Conservation (phyloP, 2,797 vertebrate genomes). For the Ctenopoma multispine region DNA sequence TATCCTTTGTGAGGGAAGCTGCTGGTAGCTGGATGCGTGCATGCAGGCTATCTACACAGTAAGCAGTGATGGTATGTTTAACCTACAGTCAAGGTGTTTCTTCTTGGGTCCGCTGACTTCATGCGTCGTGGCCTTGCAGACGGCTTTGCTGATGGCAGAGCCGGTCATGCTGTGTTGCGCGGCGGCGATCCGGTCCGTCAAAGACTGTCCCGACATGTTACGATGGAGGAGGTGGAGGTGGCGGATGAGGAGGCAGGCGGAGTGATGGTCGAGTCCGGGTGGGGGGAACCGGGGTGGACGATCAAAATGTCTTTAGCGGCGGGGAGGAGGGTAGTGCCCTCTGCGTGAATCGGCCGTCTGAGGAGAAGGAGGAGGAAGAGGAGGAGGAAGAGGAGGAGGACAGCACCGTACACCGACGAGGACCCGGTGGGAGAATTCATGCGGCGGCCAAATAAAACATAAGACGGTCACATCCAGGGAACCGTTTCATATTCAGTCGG, state of each 20-base stretch:
- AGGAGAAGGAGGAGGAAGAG: slow-evolving; percentile 43
- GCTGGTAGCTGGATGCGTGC: slow-evolving; percentile 37
- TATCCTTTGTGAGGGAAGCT: slow-evolving; percentile 66
- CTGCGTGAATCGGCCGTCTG: slow-evolving; percentile 69
- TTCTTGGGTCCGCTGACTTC: slow-evolving; percentile 93
- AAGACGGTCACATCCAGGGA: slow-evolving; percentile 65
- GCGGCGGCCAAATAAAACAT: slow-evolving; percentile 65
- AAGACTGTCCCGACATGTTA: slow-evolving; percentile 93
- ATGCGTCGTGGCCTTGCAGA: slow-evolving; percentile 92
- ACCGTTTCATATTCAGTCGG: slow-evolving; percentile 35
- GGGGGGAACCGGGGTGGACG: slow-evolving; percentile 70
- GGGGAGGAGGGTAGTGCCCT: slow-evolving; percentile 75
- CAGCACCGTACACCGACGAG: slow-evolving; percentile 73
- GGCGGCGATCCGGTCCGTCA: slow-evolving; percentile 94
- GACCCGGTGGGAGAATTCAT: slow-evolving; percentile 80
- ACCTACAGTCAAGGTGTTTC: slow-evolving; percentile 95
- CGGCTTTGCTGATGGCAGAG: slow-evolving; percentile 90
- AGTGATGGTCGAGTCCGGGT: slow-evolving; percentile 61
- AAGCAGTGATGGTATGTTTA: slow-evolving; percentile 68
- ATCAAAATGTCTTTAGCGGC: slow-evolving; percentile 81
- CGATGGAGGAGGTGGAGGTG: slow-evolving; percentile 43
- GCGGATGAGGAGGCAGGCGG: slow-evolving; percentile 46
- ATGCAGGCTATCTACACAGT: slow-evolving; percentile 49
- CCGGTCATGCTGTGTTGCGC: slow-evolving; percentile 96
- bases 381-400: slow-evolving; percentile 45